Conservation (phyloP, 1,140 invertebrate species). For the Ridgeia piscesae region DNA sequence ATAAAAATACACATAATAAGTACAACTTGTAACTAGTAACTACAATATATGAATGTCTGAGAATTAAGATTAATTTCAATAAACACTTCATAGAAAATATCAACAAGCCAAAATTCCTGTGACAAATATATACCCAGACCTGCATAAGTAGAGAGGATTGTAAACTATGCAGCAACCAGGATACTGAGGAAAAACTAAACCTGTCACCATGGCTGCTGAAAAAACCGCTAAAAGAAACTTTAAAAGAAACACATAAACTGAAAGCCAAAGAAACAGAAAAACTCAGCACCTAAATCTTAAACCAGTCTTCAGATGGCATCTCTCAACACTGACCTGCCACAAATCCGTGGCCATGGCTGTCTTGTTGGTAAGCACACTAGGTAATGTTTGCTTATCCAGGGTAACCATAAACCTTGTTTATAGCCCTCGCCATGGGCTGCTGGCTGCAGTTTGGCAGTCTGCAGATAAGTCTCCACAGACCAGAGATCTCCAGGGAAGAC, state of each 20-base stretch:
- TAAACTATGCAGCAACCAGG: too few species aligned
- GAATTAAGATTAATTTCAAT: background rate
- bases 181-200: too few species aligned
- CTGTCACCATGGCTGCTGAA: background rate
- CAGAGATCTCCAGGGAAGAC: background rate
- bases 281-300: background rate
- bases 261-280: background rate
- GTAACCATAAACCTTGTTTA: conserved; percentile 6
- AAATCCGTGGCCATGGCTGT: background rate
- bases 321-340: background rate
- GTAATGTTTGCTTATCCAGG: background rate
- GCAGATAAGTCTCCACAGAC: background rate
- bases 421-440: background rate
- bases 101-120: background rate
- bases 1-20: too few species aligned
- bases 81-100: background rate
- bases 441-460: background rate
- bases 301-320: background rate
- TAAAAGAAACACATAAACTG: background rate
- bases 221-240: background rate
- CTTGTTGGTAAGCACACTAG: background rate
- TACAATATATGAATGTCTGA: too few species aligned
- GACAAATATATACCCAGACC: background rate
- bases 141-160: too few species aligned
- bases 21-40: too few species aligned